Conservation (phyloP, 2,797 vertebrate genomes). For the Miichthys miiuy region DNA sequence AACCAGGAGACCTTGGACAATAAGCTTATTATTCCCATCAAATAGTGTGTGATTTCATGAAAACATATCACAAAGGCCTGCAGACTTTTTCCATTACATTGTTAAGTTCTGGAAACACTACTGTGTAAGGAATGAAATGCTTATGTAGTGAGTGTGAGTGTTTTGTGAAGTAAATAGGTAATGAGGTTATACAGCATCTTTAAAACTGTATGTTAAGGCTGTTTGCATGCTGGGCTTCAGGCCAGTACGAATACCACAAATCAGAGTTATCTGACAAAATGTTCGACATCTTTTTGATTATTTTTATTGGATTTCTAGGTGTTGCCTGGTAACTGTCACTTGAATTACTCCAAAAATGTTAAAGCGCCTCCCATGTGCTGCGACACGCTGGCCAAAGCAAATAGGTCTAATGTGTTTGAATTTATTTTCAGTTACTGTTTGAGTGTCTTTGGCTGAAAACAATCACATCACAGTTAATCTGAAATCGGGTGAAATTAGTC, state of each 20-base stretch:
- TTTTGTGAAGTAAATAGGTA: constrained; percentile 55
- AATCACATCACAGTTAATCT: constrained; percentile 23
- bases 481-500: constrained; percentile 48
- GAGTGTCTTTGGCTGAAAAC: constrained; percentile 21
- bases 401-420: constrained; percentile 31
- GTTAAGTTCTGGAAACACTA: constrained; percentile 62
- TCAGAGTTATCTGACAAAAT: constrained; percentile 33
- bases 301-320: constrained; percentile 54
- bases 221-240: neutral
- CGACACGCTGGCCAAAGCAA: constrained; percentile 41
- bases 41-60: constrained; percentile 59
- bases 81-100: constrained; percentile 75
- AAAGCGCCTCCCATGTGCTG: constrained; percentile 25
- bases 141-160: constrained; percentile 26
- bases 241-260: constrained; percentile 16
- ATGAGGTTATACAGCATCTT: constrained; percentile 40
- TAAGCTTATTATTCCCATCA: constrained; percentile 67
- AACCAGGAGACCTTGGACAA: constrained; percentile 58
- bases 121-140: constrained; percentile 45
- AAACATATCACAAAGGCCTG: constrained; percentile 68
- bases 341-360: constrained; percentile 22
- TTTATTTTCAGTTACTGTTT: constrained; percentile 54
- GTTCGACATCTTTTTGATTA: constrained; percentile 45
- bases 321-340: constrained; percentile 58
- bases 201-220: constrained; percentile 16